Percentiles rank a stretch among this genome's conserved stretches.
These are phyloP conservation scores for Onychostruthus taczanowskii DNA, from an alignment of 2,113 vertebrate species.

Conservation along the genomic window DNA sequence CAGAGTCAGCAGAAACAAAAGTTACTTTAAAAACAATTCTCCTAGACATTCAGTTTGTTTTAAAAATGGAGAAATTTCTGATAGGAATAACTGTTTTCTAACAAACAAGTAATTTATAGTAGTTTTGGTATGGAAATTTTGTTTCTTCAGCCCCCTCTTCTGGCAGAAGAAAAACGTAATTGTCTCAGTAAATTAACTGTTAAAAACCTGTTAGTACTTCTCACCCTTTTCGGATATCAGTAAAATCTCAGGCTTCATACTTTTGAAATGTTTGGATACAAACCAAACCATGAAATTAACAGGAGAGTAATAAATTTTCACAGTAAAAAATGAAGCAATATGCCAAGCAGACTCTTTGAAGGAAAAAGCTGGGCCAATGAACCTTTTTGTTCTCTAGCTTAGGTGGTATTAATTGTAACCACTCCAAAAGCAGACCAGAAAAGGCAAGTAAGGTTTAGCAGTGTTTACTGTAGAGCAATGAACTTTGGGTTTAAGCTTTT, in stretches of 20 bases:
- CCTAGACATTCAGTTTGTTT: background rate
- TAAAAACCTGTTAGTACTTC: background rate
- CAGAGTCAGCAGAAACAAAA: background rate
- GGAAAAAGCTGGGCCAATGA: background rate
- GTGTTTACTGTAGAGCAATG: background rate
- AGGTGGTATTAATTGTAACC: background rate
- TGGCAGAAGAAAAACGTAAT: conserved; percentile 15
- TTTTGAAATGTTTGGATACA: background rate
- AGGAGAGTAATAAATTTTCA: background rate
- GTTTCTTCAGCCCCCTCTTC: conserved; percentile 56
- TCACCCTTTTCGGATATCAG: background rate
- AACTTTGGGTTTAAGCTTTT: background rate
- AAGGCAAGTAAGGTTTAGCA: background rate
- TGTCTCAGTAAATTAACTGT: background rate
- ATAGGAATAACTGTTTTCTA: background rate
- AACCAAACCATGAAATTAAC: background rate
- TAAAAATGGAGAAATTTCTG: background rate
- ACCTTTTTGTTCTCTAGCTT: background rate
- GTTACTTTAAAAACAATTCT: background rate
- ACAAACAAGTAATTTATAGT: background rate
- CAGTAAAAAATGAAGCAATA: background rate
- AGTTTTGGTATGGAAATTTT: background rate
- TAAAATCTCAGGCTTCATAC: background rate
- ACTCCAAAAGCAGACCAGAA: background rate
- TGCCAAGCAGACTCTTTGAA: background rate